These are phyloP conservation scores for Panopea generosa DNA, from an alignment of 2,888 invertebrate species.

Conservation along the genomic window DNA sequence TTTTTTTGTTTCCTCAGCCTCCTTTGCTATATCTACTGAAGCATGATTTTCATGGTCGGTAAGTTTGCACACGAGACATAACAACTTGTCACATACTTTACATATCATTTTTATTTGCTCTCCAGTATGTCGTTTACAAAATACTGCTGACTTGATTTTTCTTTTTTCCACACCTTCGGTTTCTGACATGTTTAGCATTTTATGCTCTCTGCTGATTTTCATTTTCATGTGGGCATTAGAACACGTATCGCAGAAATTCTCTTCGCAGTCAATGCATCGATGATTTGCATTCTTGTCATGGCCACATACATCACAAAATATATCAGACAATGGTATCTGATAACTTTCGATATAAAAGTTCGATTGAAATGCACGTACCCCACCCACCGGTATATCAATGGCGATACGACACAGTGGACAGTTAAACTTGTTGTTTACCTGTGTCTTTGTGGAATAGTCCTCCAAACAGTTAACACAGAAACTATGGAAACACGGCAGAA, in stretches of 20 bases:
- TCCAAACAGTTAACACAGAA: constrained; percentile 37
- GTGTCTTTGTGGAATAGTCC: constrained; percentile 26
- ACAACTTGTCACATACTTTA: constrained; percentile 6
- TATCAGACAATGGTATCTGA: background rate
- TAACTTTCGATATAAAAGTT: constrained; percentile 12
- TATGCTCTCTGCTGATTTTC: background rate
- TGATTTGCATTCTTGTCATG: background rate
- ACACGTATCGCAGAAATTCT: background rate
- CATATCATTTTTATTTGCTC: constrained; percentile 22
- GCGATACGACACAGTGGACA: constrained; percentile 30
- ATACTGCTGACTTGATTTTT: too few relatives aligned
- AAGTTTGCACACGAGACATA: constrained; percentile 21
- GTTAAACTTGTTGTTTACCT: constrained; percentile 9
- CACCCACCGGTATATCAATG: constrained; percentile 17
- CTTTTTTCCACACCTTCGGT: too few relatives aligned
- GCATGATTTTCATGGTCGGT: constrained; percentile 20
- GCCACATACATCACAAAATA: constrained; percentile 18
- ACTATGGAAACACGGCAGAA: constrained; percentile 36
- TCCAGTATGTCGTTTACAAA: too few relatives aligned
- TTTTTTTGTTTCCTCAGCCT: background rate
- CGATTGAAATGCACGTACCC: constrained; percentile 11
- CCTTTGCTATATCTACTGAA: background rate
- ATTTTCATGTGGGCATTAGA: background rate
- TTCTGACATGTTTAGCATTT: background rate
- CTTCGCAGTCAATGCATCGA: constrained; percentile 1